A percentile compares a stretch with the other conserved stretches of the same genome.
These are phyloP conservation scores for Holacanthus passer DNA, from an alignment of 2,113 vertebrate genomes.

Conservation along the genomic window DNA sequence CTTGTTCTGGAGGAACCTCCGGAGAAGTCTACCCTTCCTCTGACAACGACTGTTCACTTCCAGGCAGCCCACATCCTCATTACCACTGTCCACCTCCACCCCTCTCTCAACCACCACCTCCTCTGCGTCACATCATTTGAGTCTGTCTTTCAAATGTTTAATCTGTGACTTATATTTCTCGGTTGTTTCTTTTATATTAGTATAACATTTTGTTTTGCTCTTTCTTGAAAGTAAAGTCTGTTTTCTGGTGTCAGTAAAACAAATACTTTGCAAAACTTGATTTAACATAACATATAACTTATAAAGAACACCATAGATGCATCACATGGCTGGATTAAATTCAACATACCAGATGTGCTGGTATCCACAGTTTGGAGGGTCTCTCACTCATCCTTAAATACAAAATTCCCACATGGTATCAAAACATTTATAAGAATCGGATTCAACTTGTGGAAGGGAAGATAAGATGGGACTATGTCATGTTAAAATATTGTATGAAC, in stretches of 20 bases:
- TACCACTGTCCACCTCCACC: conserved; percentile 40
- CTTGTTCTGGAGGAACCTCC: conserved; percentile 23
- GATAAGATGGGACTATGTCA: not conserved
- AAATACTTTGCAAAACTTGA: conserved; percentile 33
- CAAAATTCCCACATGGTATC: conserved; percentile 5
- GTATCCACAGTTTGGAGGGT: not conserved
- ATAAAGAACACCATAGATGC: conserved; percentile 12
- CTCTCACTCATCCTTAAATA: not conserved
- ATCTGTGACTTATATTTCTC: not conserved
- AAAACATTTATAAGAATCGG: conserved; percentile 1
- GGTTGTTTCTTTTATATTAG: not conserved
- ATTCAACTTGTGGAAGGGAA: not conserved
- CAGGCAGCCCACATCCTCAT: conserved; percentile 57
- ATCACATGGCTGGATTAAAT: not conserved
- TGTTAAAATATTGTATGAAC: conserved; percentile 6
- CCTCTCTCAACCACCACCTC: conserved; percentile 58
- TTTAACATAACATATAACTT: not conserved
- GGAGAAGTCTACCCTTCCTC: conserved; percentile 57
- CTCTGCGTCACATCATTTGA: conserved; percentile 44
- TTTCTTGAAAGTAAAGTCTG: not conserved
- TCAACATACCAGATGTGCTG: not conserved
- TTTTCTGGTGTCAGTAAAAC: conserved; percentile 1
- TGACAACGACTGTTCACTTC: conserved; percentile 72
- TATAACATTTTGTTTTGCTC: not conserved
- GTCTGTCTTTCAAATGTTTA: not conserved